Evolutionary conservation across 2,888 invertebrate species (phyloP).

Genomic region (Drosophila macrospina): DNA sequence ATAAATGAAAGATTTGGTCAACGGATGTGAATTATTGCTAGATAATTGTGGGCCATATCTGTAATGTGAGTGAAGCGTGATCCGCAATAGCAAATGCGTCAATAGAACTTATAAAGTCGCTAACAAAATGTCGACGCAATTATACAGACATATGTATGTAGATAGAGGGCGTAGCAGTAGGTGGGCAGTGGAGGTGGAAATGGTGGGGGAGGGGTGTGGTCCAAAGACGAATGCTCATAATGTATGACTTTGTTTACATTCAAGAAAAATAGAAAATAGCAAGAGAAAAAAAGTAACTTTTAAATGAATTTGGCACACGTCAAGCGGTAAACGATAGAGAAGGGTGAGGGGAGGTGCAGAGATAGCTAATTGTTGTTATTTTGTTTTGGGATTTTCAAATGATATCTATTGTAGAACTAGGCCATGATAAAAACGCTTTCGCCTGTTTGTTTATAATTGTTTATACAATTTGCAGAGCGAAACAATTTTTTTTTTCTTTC

Average conservation of each 20-base stretch:
- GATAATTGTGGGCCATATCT: slow-evolving; percentile 24
- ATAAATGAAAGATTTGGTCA: slow-evolving; percentile 23
- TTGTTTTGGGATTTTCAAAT: slow-evolving; percentile 50
- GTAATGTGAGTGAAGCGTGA: slow-evolving; percentile 5
- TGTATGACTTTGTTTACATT: slow-evolving; percentile 65
- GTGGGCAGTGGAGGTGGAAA: too few relatives aligned
- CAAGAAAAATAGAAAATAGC: slow-evolving; percentile 1
- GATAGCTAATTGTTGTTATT: slow-evolving; percentile 38
- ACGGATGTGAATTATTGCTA: slow-evolving; percentile 39
- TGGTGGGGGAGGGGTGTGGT: neutral
- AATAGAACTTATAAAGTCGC: slow-evolving; percentile 30
- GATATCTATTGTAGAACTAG: slow-evolving; percentile 68
- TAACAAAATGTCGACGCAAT: slow-evolving; percentile 16
- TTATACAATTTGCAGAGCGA: slow-evolving; percentile 71
- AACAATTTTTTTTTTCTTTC: slow-evolving; percentile 33
- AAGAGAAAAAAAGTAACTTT: slow-evolving; percentile 40
- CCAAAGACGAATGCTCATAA: slow-evolving; percentile 40
- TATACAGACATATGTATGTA: neutral
- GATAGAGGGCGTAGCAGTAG: neutral
- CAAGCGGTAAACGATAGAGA: slow-evolving; percentile 15
- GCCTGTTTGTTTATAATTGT: slow-evolving; percentile 77
- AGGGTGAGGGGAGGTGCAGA: neutral
- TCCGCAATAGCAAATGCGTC: slow-evolving; percentile 35
- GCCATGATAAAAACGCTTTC: slow-evolving; percentile 72
- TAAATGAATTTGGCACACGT: slow-evolving; percentile 50